Evolutionary conservation across 2,888 invertebrate species (phyloP).

Genomic region (Gibbula magus): DNA sequence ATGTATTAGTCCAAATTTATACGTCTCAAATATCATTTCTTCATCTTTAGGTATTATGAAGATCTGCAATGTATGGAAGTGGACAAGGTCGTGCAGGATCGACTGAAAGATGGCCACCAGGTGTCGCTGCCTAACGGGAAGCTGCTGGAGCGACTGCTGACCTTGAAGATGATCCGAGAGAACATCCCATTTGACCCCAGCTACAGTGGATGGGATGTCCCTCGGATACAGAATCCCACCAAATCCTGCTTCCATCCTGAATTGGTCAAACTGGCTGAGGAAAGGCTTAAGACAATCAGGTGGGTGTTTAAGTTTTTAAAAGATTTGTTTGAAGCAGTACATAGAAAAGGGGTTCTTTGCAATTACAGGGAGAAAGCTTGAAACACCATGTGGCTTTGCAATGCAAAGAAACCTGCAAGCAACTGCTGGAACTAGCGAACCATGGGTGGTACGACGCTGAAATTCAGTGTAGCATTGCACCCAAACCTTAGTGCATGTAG

Average conservation of each 20-base stretch:
- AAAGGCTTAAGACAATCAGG: constrained; percentile 62
- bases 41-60: constrained; percentile 71
- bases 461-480: no score
- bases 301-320: constrained; percentile 38
- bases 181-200: constrained; percentile 20
- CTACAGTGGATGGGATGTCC: background rate
- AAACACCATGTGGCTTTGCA: no score
- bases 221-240: constrained; percentile 28
- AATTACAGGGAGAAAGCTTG: no score
- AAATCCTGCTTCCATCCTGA: constrained; percentile 63
- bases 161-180: constrained; percentile 59
- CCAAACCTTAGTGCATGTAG: no score
- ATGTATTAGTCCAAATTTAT: no score
- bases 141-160: constrained; percentile 71
- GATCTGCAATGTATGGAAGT: constrained; percentile 67
- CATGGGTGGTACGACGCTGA: no score
- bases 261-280: constrained; percentile 64
- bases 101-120: constrained; percentile 61
- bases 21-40: background rate
- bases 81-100: constrained; percentile 63
- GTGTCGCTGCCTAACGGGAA: constrained; percentile 72
- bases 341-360: no score
- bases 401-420: no score
- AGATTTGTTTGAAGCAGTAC: no score
- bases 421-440: no score